phyloP scores from a whole-genome alignment of 2,797 vertebrate genomes.

The Glyptemys insculpta region DNA sequence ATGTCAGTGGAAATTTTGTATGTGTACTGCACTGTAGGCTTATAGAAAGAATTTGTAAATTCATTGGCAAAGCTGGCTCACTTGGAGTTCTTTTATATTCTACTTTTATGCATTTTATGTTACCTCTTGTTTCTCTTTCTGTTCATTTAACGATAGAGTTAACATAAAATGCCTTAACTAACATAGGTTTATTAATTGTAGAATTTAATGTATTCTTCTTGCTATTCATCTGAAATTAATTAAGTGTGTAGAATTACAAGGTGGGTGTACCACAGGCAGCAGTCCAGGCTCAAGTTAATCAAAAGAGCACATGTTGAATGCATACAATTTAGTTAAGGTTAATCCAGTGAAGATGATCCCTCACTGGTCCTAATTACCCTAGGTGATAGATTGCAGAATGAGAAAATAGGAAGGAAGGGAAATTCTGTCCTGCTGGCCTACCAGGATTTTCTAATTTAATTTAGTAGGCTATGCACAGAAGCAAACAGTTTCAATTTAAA shows the following conservation, averaged over 20 bases:
- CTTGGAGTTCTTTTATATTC: conserved; percentile 48
- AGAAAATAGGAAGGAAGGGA: conserved; percentile 87
- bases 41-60: conserved; percentile 26
- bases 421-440: conserved; percentile 83
- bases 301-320: conserved; percentile 90
- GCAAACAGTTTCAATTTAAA: conserved; percentile 88
- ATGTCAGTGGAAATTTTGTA: conserved; percentile 41
- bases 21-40: conserved; percentile 37
- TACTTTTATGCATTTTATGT: conserved; percentile 18
- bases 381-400: conserved; percentile 87
- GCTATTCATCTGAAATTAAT: conserved; percentile 89
- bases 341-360: conserved; percentile 89
- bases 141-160: conserved; percentile 62
- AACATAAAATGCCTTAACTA: conserved; percentile 77
- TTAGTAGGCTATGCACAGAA: conserved; percentile 88
- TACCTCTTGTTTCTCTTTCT: not conserved
- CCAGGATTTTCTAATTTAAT: conserved; percentile 94
- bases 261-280: conserved; percentile 84
- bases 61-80: conserved; percentile 37
- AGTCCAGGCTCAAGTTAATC: conserved; percentile 87
- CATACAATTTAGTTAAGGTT: conserved; percentile 88
- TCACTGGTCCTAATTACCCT: conserved; percentile 87
- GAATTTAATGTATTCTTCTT: conserved; percentile 79
- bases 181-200: conserved; percentile 83
- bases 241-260: conserved; percentile 88